Base-by-base conservation (phyloP, 2,113 vertebrate species). In the Larimichthys polyactis region DNA sequence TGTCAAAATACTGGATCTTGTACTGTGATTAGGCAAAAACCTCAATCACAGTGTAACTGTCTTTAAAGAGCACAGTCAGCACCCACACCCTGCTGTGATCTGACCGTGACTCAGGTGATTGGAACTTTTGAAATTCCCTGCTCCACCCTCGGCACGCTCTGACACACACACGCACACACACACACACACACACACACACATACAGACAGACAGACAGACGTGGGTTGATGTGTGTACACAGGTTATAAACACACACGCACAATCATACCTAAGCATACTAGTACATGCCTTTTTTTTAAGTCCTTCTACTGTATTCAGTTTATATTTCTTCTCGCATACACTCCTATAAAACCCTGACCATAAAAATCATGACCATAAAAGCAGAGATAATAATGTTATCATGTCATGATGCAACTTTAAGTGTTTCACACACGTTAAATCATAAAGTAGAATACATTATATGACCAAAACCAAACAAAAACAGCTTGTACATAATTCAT, bases 41-140 rank as follows among this genome's bases (percentile, higher is more conserved):
- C 58, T 51, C 24, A 79, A 72, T 46, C 54, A 43, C 2, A 6
- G 36, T n/a, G 22, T 22, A 44, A 65, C 16, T 54, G 55, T 24
- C 52, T 76, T 71, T 73, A 82, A 74, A 70, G 22, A 43, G 76
- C 66, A 19, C 15, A 12, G 75, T 75, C 64, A 81, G 83, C 84
- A 57, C 58, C 68, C 81, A 82, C 83, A 73, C 52, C 76, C 65
- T 57, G 66, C 66, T 80, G 65, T 17, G 70, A 89, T 90, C 78
- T 48, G 36, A 55, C 14, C 29, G 71, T 94, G 93, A 95, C 82
- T 95, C 91, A 95, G 85, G 80, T 85, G 69, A 62, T 70, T 75
- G 87, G 90, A 92, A 92, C 90, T 83, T 88, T 22, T 72, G 66
- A 81, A 82, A 89, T 91, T 85, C 89, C 80, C 89, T 84, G 86